Evolutionary conservation across 2,888 invertebrate species (phyloP).

Genomic region (Pseudanteris insignis): DNA sequence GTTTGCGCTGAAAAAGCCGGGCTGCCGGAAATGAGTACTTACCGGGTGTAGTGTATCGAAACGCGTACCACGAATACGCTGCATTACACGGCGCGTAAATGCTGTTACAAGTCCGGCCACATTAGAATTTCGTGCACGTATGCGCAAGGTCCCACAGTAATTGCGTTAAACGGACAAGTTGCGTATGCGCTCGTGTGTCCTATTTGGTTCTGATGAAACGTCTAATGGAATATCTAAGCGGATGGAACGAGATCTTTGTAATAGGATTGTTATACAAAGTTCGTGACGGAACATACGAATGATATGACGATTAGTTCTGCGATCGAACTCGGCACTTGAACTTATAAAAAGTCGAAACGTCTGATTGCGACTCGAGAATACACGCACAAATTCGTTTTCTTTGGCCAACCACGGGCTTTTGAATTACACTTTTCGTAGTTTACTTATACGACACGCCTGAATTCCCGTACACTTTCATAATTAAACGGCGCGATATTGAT

Average conservation of each 20-base stretch:
- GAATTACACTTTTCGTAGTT: too few relatives aligned
- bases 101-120: slow-evolving; percentile 33
- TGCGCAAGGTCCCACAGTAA: slow-evolving; percentile 50
- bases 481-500: too few relatives aligned
- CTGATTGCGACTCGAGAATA: too few relatives aligned
- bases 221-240: slow-evolving; percentile 29
- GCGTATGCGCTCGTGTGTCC: slow-evolving; percentile 52
- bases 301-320: background rate
- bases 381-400: too few relatives aligned
- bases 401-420: too few relatives aligned
- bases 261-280: slow-evolving; percentile 10
- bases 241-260: slow-evolving; percentile 8
- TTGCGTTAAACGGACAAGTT: slow-evolving; percentile 58
- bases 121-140: slow-evolving; percentile 58
- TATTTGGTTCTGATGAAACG: slow-evolving; percentile 35
- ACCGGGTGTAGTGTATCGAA: slow-evolving; percentile 41
- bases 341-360: too few relatives aligned
- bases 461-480: too few relatives aligned
- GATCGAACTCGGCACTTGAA: too few relatives aligned
- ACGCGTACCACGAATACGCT: slow-evolving; percentile 40
- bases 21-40: slow-evolving; percentile 41
- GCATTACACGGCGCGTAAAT: slow-evolving; percentile 43
- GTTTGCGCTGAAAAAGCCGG: slow-evolving; percentile 33
- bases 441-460: too few relatives aligned
- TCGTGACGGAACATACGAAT: background rate